Percentiles rank a stretch among this genome's conserved stretches.
Evolutionary conservation across 2,888 invertebrate species (phyloP).

Genomic region (Rhogogaster chlorosoma): DNA sequence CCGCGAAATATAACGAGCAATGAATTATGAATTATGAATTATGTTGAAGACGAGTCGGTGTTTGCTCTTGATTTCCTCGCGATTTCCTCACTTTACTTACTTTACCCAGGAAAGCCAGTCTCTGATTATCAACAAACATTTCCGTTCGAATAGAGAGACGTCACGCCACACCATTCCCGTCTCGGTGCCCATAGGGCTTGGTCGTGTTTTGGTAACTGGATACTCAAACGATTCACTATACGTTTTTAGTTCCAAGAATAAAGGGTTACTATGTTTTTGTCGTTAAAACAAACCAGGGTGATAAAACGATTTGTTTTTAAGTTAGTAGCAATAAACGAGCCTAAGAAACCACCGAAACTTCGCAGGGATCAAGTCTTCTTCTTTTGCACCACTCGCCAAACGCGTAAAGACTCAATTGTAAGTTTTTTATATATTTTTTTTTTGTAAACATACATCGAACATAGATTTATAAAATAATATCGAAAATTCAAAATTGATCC

Average conservation of each 20-base stretch:
- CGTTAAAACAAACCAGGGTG: neutral
- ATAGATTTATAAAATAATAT: no score
- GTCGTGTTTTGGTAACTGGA: neutral
- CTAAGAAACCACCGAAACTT: neutral
- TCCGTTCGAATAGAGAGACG: neutral
- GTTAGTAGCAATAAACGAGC: neutral
- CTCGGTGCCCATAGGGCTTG: neutral
- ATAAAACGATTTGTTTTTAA: neutral
- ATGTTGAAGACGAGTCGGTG: constrained; percentile 48
- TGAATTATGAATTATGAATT: constrained; percentile 66
- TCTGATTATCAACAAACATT: constrained; percentile 39
- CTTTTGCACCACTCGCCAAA: neutral
- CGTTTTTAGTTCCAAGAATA: neutral
- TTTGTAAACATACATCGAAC: no score
- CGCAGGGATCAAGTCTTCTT: neutral
- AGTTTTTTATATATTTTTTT: no score
- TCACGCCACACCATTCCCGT: neutral
- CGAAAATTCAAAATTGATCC: no score
- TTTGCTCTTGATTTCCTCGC: constrained; percentile 54
- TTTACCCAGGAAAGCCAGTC: neutral
- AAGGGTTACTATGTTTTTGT: constrained; percentile 5
- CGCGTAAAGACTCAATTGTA: neutral
- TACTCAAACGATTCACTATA: neutral
- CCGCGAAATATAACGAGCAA: constrained; percentile 58
- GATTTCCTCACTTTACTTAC: constrained; percentile 18